Base-by-base conservation (phyloP, 92 coral and sea anemone genomes). In the Phenganax subtilis region DNA sequence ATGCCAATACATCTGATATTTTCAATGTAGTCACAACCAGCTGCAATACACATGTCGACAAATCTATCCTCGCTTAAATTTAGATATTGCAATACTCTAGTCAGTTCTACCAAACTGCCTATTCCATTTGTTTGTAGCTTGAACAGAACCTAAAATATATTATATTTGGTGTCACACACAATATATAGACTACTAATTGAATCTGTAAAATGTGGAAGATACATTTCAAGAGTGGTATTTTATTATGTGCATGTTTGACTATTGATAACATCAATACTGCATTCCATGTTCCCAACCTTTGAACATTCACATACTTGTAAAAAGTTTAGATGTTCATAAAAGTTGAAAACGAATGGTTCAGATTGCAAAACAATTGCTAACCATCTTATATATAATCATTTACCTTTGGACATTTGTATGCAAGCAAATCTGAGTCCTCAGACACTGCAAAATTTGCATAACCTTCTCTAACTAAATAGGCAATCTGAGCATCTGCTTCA, bases 11-110 rank as follows among this genome's bases (percentile, higher is more conserved):
- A 75, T 47, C 59, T 47, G 25, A 84, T 57, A 84, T 84, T 76
- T 51, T 28, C 55, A 27, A 69, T 55, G 61, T 69, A 77, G 87
- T 84, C 84, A 51, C 84, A 84, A 11, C 87, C 87, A 29, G 82
- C 84, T 56, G 57, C 78, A 25, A 76, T 84, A 64, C 84, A 84
- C 79, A 84, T 75, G 52, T 84, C 71, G 6, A 76, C 65, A 72
- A 77, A 76, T 20, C 16, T 72, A 37, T 67, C 70, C 16, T 77
- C 27, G 17, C 54, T 31, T 72, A 77, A 25, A 6, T 60, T 67
- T 31, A 84, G 73, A n/a, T 67, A 10, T 6, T 64, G 25, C 70
- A 64, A 64, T 30, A 64, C 12, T 64, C 30, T 12, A 20, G 9
- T 17, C 9, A 64, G 12, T 17, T 64, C 47, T 12, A 64, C 8